Base-by-base conservation (phyloP, 2,888 invertebrate species). In the Drosophila multiciliata region DNA sequence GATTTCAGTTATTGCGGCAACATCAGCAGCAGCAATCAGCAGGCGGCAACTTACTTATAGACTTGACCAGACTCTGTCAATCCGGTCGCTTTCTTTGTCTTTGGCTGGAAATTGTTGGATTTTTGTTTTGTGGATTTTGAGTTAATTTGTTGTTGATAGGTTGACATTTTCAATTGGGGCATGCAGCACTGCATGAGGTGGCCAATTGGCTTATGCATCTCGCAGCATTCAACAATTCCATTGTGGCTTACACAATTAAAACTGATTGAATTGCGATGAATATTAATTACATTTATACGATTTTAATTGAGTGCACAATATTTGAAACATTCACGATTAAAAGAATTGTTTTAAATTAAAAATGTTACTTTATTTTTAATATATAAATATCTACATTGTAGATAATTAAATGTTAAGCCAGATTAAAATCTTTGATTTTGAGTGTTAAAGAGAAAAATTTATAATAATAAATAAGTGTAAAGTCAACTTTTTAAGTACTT, bases 121-220 rank as follows among this genome's bases (percentile, higher is more conserved):
- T 59, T 48, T 53, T 42, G 52, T 63, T 60, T 52, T 54, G 53
- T 54, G 26, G 38, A 63, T 82, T 84, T 83, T 83, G 87, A 84
- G 89, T 89, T 87, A 89, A 85, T 89, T 89, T 85, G 84, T 80
- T 89, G 84, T 84, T 89, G 87, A 85, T 89, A 84, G 85, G 74
- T 89, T 89, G 84, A 84, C 84, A 82, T 89, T 77, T 87, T 82
- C 82, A 85, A 85, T 89, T 85, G 84, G 87, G 87, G 65, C 87
- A 83, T 80, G 79, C 85, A 66, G 69, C 88, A 63, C 84, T 42
- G 87, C 89, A 88, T 78, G 89, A 70, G 87, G 80, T 71, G 80
- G 75, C 12, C 76, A 80, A 64, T 52, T 75, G 71, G 71, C 50
- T 36, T 65, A 70, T 76, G 66, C 69, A 66, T 77, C 69, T 68